These are phyloP conservation scores for Potorous gilbertii DNA, from an alignment of 2,797 vertebrate genomes.

Conservation along the genomic window DNA sequence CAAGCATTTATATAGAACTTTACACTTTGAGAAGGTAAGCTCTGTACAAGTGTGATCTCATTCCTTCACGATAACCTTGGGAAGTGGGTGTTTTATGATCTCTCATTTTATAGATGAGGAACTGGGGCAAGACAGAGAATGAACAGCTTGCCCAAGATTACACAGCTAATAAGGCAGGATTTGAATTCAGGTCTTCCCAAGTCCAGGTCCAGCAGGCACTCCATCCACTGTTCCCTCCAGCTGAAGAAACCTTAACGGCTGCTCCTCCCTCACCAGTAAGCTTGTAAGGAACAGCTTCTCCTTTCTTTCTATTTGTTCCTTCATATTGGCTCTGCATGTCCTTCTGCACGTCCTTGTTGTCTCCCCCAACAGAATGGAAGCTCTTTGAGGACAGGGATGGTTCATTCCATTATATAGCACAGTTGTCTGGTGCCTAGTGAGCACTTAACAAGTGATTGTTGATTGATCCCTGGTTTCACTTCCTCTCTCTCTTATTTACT, in stretches of 20 bases:
- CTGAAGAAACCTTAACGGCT: neutral
- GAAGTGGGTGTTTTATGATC: neutral
- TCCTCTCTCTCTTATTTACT: neutral
- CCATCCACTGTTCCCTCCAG: neutral
- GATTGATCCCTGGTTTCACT: neutral
- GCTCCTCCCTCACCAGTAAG: neutral
- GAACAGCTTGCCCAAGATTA: neutral
- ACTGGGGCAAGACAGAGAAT: neutral
- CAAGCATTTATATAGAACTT: neutral
- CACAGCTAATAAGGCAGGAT: neutral
- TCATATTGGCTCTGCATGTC: neutral
- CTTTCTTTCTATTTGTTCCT: neutral
- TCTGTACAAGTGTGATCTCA: neutral
- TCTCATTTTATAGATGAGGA: neutral
- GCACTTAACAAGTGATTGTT: neutral
- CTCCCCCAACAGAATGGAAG: neutral
- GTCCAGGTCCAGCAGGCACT: neutral
- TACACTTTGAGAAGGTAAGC: neutral
- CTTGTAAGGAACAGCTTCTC: neutral
- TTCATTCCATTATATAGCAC: neutral
- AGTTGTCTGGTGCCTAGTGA: neutral
- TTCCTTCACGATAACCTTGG: neutral
- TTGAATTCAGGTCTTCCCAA: neutral
- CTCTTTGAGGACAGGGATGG: neutral
- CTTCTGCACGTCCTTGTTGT: neutral